A percentile compares a stretch with the other conserved stretches of the same genome.
Evolutionary conservation across 2,113 vertebrate genomes (phyloP).

Genomic region (Asarcornis scutulata): DNA sequence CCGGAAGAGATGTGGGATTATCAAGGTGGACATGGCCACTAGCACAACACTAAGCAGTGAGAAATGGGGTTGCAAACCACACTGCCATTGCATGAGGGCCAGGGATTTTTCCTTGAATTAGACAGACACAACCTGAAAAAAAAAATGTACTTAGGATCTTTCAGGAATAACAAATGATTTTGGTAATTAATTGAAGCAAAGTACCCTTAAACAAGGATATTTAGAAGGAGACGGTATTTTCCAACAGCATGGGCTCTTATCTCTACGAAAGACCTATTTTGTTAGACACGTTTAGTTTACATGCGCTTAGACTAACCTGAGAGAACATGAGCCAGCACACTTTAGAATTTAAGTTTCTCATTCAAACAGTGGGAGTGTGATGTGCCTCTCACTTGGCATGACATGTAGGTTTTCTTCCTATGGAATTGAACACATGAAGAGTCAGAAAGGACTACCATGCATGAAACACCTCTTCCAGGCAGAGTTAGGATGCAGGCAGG

Average conservation of each 20-base stretch:
- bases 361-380: background rate
- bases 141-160: background rate
- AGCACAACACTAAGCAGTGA: background rate
- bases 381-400: background rate
- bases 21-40: background rate
- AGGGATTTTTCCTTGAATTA: background rate
- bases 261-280: background rate
- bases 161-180: rapidly evolving
- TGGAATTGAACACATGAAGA: background rate
- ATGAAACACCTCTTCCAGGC: background rate
- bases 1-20: background rate
- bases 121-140: background rate
- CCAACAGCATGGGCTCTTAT: background rate
- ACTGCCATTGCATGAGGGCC: background rate
- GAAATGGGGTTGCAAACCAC: background rate
- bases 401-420: background rate
- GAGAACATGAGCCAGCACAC: background rate
- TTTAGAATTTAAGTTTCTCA: background rate
- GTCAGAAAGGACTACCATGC: background rate
- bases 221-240: background rate
- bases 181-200: background rate
- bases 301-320: background rate
- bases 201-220: background rate
- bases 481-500: background rate
- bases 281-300: background rate